Base-by-base conservation (phyloP, 2,888 invertebrate species). In the Drosophila mimetica region DNA sequence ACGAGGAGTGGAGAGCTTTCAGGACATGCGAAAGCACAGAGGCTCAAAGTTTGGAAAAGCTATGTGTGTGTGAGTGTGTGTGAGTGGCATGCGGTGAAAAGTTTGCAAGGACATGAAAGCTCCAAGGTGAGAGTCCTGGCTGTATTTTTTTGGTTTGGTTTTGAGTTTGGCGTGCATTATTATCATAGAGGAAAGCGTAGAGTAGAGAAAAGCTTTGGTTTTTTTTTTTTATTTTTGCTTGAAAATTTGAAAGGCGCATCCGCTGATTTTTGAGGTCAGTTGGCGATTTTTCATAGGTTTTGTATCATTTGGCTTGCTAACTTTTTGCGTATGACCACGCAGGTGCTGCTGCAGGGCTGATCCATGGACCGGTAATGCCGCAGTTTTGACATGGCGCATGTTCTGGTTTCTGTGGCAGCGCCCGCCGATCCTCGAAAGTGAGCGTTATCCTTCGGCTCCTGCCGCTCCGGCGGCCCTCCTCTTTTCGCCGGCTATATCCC, bases 361-460 rank as follows among this genome's bases (percentile, higher is more conserved):
- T 91, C 91, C 89, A 91, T 89, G 92, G 94, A 95, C 95, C 95
- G 95, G 95, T 95, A 95, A 92, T 95, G 95, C 92, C 95, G 95
- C 93, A 95, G 95, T 92, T 94, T 94, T 92, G 94, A 94, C 95
- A 95, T 95, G 93, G 93, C 93, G 93, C 95, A 94, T 94, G 92
- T 61, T 61, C 55, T 37, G 89, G 81, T 81, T 86, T 77, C 67
- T 72, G 64, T 58, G 58, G 60, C 88, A 90, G 88, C 85, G 76
- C 77, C 75, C 66, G 79, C 75, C 77, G 79, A 77, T 77, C 69
- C 67, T 57, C 25, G 67, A 34, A 59, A 37, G 41, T 41, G 30
- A 60, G 16, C 34, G 58, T 44, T 60, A 70, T 70, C 71, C 73
- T 64, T 39, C 8, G 20, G 52, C 25, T n/a, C 25, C 44, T 25